Conservation (phyloP, 1,140 invertebrate species). For the Neodiprion virginianus region DNA sequence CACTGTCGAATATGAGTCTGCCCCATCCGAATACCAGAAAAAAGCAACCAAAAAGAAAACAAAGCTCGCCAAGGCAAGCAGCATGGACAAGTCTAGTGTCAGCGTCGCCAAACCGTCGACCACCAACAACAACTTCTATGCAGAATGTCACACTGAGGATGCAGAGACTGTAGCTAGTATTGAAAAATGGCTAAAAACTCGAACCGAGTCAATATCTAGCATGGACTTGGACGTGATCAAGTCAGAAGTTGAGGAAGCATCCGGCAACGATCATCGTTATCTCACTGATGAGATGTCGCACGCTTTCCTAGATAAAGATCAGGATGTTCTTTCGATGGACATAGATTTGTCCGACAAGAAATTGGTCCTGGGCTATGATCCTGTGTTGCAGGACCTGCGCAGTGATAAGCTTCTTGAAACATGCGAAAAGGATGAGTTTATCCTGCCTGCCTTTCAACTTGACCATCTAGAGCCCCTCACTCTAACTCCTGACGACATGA, state of each 20-base stretch:
- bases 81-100: background rate
- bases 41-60: too few species aligned
- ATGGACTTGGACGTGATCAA: slow-evolving; percentile 46
- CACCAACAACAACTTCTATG: background rate
- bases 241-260: slow-evolving; percentile 33
- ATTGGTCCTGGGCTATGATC: slow-evolving; percentile 46
- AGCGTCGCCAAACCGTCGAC: background rate
- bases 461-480: slow-evolving; percentile 50
- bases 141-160: slow-evolving; percentile 20
- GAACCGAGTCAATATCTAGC: slow-evolving; percentile 41
- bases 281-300: slow-evolving; percentile 39
- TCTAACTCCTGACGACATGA: slow-evolving; percentile 48
- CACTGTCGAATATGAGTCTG: background rate
- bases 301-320: slow-evolving; percentile 43
- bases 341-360: slow-evolving; percentile 48
- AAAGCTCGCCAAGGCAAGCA: background rate
- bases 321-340: slow-evolving; percentile 41
- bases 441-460: slow-evolving; percentile 51
- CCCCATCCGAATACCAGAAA: background rate
- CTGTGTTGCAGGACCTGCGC: slow-evolving; percentile 47
- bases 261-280: slow-evolving; percentile 38
- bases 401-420: slow-evolving; percentile 45
- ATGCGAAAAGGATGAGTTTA: slow-evolving; percentile 48
- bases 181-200: slow-evolving; percentile 53
- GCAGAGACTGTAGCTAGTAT: slow-evolving; percentile 45